Base-by-base conservation (phyloP, 2,888 invertebrate genomes). In the Euclidia mi region DNA sequence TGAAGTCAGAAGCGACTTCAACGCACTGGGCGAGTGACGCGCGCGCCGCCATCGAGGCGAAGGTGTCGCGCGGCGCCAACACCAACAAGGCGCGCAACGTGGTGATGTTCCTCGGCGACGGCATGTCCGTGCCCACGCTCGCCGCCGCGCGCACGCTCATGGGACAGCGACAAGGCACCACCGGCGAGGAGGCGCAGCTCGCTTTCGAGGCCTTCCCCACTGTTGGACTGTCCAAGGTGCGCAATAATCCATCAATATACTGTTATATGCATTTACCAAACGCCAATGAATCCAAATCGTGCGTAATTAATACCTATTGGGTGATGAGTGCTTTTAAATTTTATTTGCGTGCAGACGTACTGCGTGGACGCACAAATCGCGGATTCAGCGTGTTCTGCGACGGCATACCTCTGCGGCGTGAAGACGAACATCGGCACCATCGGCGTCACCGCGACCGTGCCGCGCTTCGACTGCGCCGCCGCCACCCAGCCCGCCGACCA, bases 91-190 rank as follows among this genome's bases (percentile, higher is more conserved):
- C 87, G 34, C 81, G 83, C 42, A 97, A 97, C 85, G 89, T 96
- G 7, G 96, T 97, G 42, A 89, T 97, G 83, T 97, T 97, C 84
- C 84, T 97, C 56, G 97, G 97, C 4, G 97, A 97, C 83, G 97
- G 97, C 35, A 96, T 97, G 97, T 96, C 96, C 12, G 87, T 97
- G 45, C 93, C 96, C 1, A 97, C 97, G 2, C 86, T 96, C 45
- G 95, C 96, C 3, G 96, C 96, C 0, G 95, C 96, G 18, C 94
- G 97, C 68, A 95, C 96, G 29, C 95, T 95, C 69, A 93, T 95
- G 42, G 96, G 96, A 0, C 97, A 97, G 83, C 87, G 94, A 10
- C 82, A 84, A 1, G 89, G 90, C 0, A 74, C 75, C 20, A 71
- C 93, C 0, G 96, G 96, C 0, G 97, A 97, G 82, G 96, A 96